Conservation (phyloP, 2,113 vertebrate species). For the Laterallus jamaicensis region DNA sequence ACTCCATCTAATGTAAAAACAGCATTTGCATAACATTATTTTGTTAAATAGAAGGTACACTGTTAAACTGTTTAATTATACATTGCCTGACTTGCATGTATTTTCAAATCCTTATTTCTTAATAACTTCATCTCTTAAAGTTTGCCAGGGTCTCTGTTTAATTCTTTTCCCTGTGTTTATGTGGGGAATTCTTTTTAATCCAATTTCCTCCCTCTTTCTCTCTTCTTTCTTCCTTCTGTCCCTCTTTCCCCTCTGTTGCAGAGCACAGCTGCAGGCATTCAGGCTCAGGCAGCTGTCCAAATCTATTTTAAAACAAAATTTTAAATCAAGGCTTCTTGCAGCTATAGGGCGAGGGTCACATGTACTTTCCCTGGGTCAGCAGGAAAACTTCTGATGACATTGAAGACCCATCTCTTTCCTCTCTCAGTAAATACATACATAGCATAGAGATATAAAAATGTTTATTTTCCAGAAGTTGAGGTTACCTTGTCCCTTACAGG, state of each 20-base stretch:
- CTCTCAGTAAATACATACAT: not conserved
- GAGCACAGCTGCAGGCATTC: not conserved
- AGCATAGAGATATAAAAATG: not conserved
- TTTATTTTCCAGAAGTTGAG: not conserved
- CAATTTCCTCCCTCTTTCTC: not conserved
- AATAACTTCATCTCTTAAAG: not conserved
- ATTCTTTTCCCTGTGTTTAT: conserved; percentile 12
- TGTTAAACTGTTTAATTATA: conserved; percentile 25
- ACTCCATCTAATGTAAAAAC: not conserved
- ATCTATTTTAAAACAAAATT: conserved; percentile 43
- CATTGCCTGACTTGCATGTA: not conserved
- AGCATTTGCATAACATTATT: not conserved
- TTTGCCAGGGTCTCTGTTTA: not conserved
- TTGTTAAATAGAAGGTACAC: conserved; percentile 15
- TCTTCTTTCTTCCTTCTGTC: not conserved
- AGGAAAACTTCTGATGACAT: not conserved
- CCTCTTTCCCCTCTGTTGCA: not conserved
- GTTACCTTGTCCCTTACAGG: not conserved
- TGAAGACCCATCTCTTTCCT: not conserved
- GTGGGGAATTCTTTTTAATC: not conserved
- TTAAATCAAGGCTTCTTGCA: conserved; percentile 31
- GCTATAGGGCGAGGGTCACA: not conserved
- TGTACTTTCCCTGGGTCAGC: not conserved
- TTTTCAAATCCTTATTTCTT: conserved; percentile 42
- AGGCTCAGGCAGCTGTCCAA: conserved; percentile 34